Conservation (phyloP, 1,140 invertebrate species). For the Zelostemma sp. region DNA sequence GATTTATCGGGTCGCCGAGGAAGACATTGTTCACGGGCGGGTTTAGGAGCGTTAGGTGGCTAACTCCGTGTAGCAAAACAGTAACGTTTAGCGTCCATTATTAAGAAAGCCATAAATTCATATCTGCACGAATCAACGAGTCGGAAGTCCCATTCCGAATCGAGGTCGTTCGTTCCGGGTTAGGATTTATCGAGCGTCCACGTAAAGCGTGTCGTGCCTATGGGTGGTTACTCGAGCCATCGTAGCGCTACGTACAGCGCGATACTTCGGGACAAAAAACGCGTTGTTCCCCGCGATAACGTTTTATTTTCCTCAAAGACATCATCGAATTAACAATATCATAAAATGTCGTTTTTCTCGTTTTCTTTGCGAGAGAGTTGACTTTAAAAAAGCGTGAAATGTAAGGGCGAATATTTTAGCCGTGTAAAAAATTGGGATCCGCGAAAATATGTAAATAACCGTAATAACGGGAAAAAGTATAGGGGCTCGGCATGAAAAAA, state of each 20-base stretch:
- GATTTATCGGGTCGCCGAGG: slow-evolving; percentile 27
- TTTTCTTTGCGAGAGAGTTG: too few relatives aligned
- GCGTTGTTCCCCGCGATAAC: too few relatives aligned
- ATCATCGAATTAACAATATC: too few relatives aligned
- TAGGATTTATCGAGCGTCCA: slow-evolving; percentile 31
- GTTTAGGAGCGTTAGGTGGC: slow-evolving; percentile 25
- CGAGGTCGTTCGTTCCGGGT: slow-evolving; percentile 32
- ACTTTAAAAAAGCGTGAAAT: background rate
- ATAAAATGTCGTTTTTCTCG: too few relatives aligned
- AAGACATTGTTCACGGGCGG: slow-evolving; percentile 24
- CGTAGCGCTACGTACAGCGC: slow-evolving; percentile 24
- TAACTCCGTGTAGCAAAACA: slow-evolving; percentile 37
- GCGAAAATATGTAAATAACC: too few relatives aligned
- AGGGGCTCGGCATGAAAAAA: background rate
- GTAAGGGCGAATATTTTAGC: background rate
- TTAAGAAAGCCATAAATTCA: slow-evolving; percentile 51
- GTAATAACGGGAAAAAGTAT: background rate
- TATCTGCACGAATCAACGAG: slow-evolving; percentile 41
- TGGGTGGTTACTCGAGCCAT: slow-evolving; percentile 26
- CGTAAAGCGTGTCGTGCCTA: slow-evolving; percentile 29
- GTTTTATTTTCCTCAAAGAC: too few relatives aligned
- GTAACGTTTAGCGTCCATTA: slow-evolving; percentile 49
- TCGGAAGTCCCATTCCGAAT: slow-evolving; percentile 47
- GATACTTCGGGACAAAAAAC: slow-evolving; percentile 7
- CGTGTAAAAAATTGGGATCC: too few relatives aligned